phyloP scores from a whole-genome alignment of 2,113 vertebrate genomes.

The Aptenodytes forsteri region DNA sequence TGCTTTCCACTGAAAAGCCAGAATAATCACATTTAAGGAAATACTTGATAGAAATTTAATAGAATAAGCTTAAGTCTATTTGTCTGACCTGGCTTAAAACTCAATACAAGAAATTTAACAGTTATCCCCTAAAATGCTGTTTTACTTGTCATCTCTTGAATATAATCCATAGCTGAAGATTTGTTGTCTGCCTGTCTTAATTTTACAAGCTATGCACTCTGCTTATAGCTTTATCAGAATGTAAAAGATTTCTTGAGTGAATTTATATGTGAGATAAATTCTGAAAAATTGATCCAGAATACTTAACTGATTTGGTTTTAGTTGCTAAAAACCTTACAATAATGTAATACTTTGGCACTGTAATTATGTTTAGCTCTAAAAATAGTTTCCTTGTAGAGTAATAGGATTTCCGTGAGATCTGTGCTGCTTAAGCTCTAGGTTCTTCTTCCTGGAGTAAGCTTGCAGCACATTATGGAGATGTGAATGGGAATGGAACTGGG shows the following conservation, averaged over 20 bases:
- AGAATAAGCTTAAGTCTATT: neutral
- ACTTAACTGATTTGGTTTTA: neutral
- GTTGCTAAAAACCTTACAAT: neutral
- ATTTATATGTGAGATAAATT: constrained; percentile 3
- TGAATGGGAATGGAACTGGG: neutral
- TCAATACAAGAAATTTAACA: neutral
- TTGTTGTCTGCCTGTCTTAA: neutral
- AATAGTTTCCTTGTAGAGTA: neutral
- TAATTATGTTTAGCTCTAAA: neutral
- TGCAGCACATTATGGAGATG: neutral
- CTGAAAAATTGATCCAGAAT: constrained; percentile 4
- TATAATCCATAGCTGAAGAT: neutral
- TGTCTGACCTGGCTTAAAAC: neutral
- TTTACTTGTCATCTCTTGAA: constrained; percentile 9
- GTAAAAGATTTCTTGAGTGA: neutral
- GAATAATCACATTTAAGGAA: neutral
- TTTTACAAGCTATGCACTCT: neutral
- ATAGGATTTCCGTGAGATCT: neutral
- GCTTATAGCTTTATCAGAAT: neutral
- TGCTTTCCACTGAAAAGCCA: neutral
- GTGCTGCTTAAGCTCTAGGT: neutral
- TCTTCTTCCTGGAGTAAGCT: neutral
- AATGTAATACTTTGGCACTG: neutral
- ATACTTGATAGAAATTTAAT: neutral
- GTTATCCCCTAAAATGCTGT: neutral